These are phyloP conservation scores for Coboldia fuscipes DNA, from an alignment of 1,140 invertebrate genomes.

Conservation along the genomic window DNA sequence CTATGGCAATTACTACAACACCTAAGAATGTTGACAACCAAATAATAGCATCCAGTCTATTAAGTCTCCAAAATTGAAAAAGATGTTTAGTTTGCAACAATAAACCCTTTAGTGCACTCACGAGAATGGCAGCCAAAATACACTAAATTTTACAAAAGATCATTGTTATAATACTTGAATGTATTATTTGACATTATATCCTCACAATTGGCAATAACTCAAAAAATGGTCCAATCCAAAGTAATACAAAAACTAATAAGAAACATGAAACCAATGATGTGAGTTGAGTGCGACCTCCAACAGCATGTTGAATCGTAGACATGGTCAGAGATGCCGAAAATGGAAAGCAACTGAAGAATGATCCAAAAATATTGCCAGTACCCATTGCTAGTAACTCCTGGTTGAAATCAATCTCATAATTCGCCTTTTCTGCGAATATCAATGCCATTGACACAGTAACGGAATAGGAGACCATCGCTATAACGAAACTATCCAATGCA, in stretches of 20 bases:
- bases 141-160: conserved; percentile 1
- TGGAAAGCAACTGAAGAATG: conserved; percentile 63
- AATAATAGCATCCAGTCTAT: conserved; percentile 53
- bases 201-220: conserved; percentile 47
- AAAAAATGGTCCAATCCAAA: conserved; percentile 68
- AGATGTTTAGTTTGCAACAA: conserved; percentile 55
- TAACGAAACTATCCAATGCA: conserved; percentile 24
- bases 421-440: conserved; percentile 64
- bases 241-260: conserved; percentile 43
- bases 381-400: conserved; percentile 62
- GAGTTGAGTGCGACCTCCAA: conserved; percentile 55
- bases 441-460: conserved; percentile 77
- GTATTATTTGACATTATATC: conserved; percentile 3
- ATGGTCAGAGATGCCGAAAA: conserved; percentile 56
- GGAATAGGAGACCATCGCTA: conserved; percentile 69
- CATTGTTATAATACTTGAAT: no score
- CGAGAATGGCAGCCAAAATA: conserved; percentile 63
- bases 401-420: conserved; percentile 66
- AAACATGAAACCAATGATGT: conserved; percentile 42
- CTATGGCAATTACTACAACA: conserved; percentile 60
- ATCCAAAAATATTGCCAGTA: conserved; percentile 47
- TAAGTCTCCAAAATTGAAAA: conserved; percentile 41
- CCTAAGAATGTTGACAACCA: conserved; percentile 60
- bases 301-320: conserved; percentile 52
- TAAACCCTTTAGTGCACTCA: conserved; percentile 71